Evolutionary conservation across 2,113 vertebrate species (phyloP).

Genomic region (Morone saxatilis): DNA sequence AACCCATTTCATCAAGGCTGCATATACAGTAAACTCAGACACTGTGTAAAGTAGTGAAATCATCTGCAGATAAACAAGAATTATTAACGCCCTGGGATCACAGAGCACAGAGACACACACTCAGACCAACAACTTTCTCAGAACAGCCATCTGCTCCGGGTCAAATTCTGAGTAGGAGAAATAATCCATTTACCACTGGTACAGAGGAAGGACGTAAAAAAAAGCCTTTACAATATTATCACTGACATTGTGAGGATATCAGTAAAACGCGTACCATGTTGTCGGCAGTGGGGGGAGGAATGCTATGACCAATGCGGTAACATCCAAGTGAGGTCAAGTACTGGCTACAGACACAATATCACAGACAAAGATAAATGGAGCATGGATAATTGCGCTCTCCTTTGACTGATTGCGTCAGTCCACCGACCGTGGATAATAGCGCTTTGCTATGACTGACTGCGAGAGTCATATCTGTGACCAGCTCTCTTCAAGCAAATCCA

Average conservation of each 20-base stretch:
- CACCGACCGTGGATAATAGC: conserved; percentile 40
- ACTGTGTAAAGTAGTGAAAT: not conserved
- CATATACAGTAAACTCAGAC: not conserved
- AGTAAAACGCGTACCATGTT: not conserved
- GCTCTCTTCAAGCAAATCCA: conserved; percentile 22
- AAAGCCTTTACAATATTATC: not conserved
- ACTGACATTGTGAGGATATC: not conserved
- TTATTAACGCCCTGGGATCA: not conserved
- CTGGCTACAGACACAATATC: conserved; percentile 54
- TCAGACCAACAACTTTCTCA: not conserved
- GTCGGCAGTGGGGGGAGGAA: not conserved
- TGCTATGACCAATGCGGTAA: not conserved
- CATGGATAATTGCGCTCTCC: conserved; percentile 54
- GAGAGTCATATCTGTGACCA: conserved; percentile 19
- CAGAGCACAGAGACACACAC: not conserved
- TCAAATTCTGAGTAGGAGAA: conserved; percentile 27
- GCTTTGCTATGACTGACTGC: conserved; percentile 31
- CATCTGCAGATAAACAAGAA: not conserved
- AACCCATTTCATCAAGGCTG: not conserved
- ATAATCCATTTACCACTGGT: conserved; percentile 37
- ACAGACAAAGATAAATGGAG: conserved; percentile 71
- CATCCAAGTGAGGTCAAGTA: conserved; percentile 53
- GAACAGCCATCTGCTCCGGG: not conserved
- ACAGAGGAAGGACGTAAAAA: conserved; percentile 9
- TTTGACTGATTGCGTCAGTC: conserved; percentile 54